Evolutionary conservation across 2,113 vertebrate species (phyloP).

Genomic region (Dromiciops gliroides): DNA sequence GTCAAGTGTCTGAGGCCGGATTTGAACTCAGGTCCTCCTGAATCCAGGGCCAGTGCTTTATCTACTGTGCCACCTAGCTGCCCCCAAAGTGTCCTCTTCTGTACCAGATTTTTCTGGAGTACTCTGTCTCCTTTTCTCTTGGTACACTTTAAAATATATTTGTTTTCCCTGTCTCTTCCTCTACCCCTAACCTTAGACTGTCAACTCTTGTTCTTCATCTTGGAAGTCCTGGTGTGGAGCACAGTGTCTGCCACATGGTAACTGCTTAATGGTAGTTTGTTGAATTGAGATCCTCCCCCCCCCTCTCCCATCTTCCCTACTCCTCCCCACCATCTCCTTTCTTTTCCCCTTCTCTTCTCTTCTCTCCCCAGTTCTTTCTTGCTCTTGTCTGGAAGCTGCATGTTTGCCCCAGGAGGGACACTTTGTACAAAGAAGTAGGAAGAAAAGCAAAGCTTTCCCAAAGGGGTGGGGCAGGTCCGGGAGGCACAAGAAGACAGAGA

Average conservation of each 20-base stretch:
- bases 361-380: background rate
- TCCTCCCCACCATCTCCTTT: background rate
- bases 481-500: background rate
- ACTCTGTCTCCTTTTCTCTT: background rate
- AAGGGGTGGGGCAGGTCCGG: background rate
- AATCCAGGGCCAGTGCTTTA: no score
- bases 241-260: background rate
- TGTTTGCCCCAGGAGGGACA: background rate
- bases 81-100: background rate
- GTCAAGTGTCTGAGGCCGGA: no score
- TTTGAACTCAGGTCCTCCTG: no score
- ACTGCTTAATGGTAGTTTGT: background rate
- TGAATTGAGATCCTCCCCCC: background rate
- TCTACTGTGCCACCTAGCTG: no score
- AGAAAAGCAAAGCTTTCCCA: background rate
- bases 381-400: background rate
- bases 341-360: background rate
- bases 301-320: background rate
- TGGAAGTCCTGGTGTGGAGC: background rate
- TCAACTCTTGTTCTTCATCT: background rate
- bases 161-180: background rate
- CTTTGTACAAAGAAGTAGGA: background rate
- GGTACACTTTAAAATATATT: background rate
- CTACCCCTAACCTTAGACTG: background rate
- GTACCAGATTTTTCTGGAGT: background rate